Percentiles rank a stretch among this genome's conserved stretches.
Conservation (phyloP, 1,140 invertebrate species). For the Musca vetustissima region DNA sequence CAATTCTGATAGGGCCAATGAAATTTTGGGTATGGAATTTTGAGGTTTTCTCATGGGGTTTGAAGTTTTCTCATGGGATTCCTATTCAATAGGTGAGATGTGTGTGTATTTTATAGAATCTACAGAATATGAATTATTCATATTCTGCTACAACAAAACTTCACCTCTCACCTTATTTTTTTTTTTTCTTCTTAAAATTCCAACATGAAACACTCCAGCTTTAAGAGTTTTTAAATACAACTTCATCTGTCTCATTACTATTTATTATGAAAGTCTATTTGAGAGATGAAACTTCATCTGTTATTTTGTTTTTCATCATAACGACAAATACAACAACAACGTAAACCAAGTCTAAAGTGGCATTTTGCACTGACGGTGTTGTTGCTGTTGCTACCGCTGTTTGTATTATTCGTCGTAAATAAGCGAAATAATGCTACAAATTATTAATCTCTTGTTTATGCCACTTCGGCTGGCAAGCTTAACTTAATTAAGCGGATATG, state of each 20-base stretch:
- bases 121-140: too few relatives aligned
- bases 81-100: too few relatives aligned
- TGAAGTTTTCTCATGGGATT: too few relatives aligned
- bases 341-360: neutral
- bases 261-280: constrained; percentile 15
- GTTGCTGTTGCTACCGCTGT: neutral
- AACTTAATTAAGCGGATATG: constrained; percentile 31
- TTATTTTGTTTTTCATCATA: neutral
- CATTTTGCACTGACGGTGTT: neutral
- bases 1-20: too few relatives aligned
- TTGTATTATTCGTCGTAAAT: neutral
- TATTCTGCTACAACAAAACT: too few relatives aligned
- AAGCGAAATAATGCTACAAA: constrained; percentile 29
- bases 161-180: too few relatives aligned
- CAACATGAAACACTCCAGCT: too few relatives aligned
- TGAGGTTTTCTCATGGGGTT: too few relatives aligned
- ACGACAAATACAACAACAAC: neutral
- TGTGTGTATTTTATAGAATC: too few relatives aligned
- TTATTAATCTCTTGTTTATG: constrained; percentile 30
- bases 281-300: neutral
- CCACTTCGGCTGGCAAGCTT: constrained; percentile 25
- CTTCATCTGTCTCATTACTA: constrained; percentile 3
- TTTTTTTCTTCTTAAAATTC: too few relatives aligned
- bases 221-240: too few relatives aligned
- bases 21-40: too few relatives aligned